A percentile compares a stretch with the other conserved stretches of the same genome.
phyloP scores from a whole-genome alignment of 2,113 vertebrate species.

The rabbit (Oryctolagus cuniculus) region DNA sequence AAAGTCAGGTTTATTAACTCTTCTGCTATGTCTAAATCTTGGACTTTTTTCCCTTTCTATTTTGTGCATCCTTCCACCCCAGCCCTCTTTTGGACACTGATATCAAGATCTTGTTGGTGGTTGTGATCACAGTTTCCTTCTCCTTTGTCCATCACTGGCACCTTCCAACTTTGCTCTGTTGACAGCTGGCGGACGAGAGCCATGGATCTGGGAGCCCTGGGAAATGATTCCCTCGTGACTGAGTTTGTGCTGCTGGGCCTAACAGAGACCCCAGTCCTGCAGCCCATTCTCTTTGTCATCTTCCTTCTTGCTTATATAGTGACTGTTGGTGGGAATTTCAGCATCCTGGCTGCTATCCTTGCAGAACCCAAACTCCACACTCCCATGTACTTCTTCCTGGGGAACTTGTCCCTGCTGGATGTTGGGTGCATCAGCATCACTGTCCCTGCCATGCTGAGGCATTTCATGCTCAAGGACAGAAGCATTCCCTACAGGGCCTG shows the following conservation, averaged over 20 bases:
- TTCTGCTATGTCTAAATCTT: no score
- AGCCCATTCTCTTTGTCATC: constrained; percentile 79
- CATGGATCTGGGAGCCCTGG: no score
- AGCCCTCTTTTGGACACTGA: no score
- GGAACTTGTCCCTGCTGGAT: constrained; percentile 87
- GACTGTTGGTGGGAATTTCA: constrained; percentile 83
- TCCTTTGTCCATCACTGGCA: no score
- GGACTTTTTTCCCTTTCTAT: no score
- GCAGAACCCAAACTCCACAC: constrained; percentile 81
- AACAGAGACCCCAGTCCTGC: constrained; percentile 61
- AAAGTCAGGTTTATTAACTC: no score
- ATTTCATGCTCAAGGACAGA: constrained; percentile 72
- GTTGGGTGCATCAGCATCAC: constrained; percentile 83
- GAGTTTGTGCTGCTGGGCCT: constrained; percentile 78
- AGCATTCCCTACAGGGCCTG: constrained; percentile 83
- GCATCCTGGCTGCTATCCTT: constrained; percentile 84
- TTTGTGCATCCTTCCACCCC: no score
- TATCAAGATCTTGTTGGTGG: no score
- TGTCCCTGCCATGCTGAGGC: constrained; percentile 82
- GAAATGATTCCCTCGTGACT: not conserved
- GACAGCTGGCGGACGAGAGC: no score
- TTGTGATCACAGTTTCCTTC: no score
- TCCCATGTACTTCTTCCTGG: constrained; percentile 88
- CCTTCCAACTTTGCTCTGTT: no score
- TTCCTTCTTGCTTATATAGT: constrained; percentile 72